Conservation (phyloP, 1,140 invertebrate genomes). For the Pseudomyrmex sp. region DNA sequence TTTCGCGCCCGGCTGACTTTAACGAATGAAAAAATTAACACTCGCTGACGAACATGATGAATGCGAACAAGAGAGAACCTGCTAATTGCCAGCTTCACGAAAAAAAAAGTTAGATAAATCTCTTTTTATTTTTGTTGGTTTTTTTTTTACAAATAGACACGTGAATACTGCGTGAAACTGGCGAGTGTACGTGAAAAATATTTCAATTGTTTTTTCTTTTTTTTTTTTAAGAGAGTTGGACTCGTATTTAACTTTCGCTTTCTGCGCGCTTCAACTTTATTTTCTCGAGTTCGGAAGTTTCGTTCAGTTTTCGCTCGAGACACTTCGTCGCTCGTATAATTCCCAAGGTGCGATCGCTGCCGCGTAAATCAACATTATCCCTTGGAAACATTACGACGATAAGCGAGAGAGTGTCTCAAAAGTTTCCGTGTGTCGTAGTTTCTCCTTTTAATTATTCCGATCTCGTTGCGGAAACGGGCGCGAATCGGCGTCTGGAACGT, state of each 20-base stretch:
- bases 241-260: neutral
- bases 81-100: neutral
- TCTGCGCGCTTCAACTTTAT: neutral
- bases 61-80: neutral
- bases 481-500: constrained; percentile 19
- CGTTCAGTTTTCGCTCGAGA: neutral
- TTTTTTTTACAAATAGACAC: neutral
- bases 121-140: neutral
- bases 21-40: constrained; percentile 7
- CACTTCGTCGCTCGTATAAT: neutral
- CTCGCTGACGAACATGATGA: neutral
- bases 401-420: constrained; percentile 1
- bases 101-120: constrained; percentile 1
- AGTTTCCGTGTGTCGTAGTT: constrained; percentile 1
- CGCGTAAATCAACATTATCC: neutral
- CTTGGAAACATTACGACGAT: neutral
- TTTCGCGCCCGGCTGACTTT: neutral
- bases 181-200: neutral
- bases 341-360: neutral
- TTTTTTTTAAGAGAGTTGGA: neutral
- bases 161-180: neutral
- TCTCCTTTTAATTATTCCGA: constrained; percentile 59
- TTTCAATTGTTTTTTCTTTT: neutral
- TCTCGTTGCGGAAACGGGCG: constrained; percentile 21
- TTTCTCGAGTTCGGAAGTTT: neutral